phyloP scores from a whole-genome alignment of 2,113 vertebrate species.

The Gracilinanus agilis region DNA sequence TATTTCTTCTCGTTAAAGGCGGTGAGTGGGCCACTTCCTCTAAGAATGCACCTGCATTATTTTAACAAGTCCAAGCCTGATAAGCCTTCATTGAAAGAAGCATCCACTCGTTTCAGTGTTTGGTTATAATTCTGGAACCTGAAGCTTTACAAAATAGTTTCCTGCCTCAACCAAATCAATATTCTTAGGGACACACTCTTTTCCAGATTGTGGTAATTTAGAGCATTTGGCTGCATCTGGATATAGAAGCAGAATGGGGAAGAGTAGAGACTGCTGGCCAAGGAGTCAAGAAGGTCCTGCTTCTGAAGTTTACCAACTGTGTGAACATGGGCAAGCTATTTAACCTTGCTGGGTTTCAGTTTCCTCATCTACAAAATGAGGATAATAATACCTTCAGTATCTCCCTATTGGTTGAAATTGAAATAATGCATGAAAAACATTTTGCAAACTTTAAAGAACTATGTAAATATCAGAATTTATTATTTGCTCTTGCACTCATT shows the following conservation, averaged over 20 bases:
- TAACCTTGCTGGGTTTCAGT: neutral
- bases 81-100: neutral
- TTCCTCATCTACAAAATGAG: neutral
- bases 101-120: neutral
- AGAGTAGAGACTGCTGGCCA: neutral
- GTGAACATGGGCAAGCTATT: neutral
- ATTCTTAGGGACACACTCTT: neutral
- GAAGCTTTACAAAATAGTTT: neutral
- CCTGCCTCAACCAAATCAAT: conserved; percentile 5
- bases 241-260: conserved; percentile 12
- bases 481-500: neutral
- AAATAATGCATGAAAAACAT: neutral
- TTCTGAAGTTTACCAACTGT: neutral
- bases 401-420: neutral
- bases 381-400: neutral
- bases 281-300: neutral
- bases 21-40: conserved; percentile 20
- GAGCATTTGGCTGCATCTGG: neutral
- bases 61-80: neutral
- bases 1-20: conserved; percentile 28
- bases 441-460: neutral
- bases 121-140: conserved; percentile 35
- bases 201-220: neutral
- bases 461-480: neutral
- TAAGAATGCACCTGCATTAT: neutral